A percentile compares a stretch with the other conserved stretches of the same genome.
Conservation (phyloP, 2,113 vertebrate species). For the Peromyscus polionotus region DNA sequence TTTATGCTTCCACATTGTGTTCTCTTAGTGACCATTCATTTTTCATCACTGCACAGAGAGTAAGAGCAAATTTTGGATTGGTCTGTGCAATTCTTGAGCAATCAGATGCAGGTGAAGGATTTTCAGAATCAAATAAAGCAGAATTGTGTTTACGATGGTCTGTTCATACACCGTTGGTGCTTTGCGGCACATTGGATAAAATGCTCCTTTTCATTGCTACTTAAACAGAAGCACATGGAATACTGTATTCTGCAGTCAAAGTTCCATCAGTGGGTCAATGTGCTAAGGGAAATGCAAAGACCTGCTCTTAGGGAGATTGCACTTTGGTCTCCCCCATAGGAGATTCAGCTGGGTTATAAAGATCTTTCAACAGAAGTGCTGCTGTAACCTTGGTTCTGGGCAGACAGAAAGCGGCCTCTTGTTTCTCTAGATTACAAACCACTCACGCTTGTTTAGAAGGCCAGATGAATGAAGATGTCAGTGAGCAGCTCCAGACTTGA, state of each 20-base stretch:
- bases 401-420: neutral
- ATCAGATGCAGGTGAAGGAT: neutral
- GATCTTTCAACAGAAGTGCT: neutral
- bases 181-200: neutral
- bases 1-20: neutral
- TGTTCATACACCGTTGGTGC: neutral
- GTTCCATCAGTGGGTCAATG: rapidly evolving
- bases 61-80: neutral
- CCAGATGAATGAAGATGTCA: neutral
- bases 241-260: rapidly evolving
- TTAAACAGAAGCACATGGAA: rapidly evolving
- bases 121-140: slow-evolving; percentile 19
- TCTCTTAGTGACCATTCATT: neutral
- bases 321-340: neutral
- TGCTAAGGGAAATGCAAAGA: rapidly evolving
- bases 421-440: neutral
- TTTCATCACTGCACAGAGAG: neutral
- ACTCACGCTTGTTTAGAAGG: neutral
- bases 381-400: neutral
- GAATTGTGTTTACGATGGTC: neutral
- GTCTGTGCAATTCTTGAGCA: neutral
- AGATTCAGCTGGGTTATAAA: neutral
- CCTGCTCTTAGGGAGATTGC: neutral
- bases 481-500: too few relatives aligned
- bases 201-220: neutral